These are phyloP conservation scores for Melanerpes aurifrons DNA, from an alignment of 2,113 vertebrate species.

Conservation along the genomic window DNA sequence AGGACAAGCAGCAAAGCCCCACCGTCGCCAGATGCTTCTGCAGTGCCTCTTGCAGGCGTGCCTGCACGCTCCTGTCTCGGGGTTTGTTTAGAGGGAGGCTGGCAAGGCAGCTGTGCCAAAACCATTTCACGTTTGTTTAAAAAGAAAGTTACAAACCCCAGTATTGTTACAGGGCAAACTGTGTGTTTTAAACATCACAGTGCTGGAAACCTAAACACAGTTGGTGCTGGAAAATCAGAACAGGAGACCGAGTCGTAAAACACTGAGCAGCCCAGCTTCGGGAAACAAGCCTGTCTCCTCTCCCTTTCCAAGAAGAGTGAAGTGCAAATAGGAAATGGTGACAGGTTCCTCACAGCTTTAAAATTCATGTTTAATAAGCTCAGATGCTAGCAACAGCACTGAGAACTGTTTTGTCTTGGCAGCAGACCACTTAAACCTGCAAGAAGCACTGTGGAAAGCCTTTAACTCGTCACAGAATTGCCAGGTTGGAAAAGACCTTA, in stretches of 20 bases:
- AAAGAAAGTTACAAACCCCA: conserved; percentile 62
- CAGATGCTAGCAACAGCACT: conserved; percentile 19
- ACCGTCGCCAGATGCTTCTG: not conserved
- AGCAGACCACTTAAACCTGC: not conserved
- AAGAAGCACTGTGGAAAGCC: not conserved
- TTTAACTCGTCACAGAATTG: not conserved
- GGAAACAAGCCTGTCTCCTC: not conserved
- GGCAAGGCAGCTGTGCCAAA: conserved; percentile 27
- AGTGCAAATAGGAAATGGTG: conserved; percentile 63
- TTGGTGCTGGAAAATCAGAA: conserved; percentile 38
- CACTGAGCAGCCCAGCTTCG: not conserved
- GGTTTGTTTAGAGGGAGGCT: conserved; percentile 27
- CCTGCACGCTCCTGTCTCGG: not conserved
- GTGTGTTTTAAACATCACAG: conserved; percentile 38
- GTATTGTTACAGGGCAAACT: conserved; percentile 62
- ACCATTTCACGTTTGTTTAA: conserved; percentile 55
- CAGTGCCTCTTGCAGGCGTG: not conserved
- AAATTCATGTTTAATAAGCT: conserved; percentile 47
- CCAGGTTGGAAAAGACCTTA: too few species aligned
- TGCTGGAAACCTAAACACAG: conserved; percentile 63
- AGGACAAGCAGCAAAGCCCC: not conserved
- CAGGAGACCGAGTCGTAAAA: conserved; percentile 4
- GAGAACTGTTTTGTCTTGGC: not conserved
- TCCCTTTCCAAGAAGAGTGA: conserved; percentile 37
- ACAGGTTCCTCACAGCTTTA: conserved; percentile 49